Evolutionary conservation across 2,888 invertebrate species (phyloP).

Genomic region (Rhabditoides inermis): DNA sequence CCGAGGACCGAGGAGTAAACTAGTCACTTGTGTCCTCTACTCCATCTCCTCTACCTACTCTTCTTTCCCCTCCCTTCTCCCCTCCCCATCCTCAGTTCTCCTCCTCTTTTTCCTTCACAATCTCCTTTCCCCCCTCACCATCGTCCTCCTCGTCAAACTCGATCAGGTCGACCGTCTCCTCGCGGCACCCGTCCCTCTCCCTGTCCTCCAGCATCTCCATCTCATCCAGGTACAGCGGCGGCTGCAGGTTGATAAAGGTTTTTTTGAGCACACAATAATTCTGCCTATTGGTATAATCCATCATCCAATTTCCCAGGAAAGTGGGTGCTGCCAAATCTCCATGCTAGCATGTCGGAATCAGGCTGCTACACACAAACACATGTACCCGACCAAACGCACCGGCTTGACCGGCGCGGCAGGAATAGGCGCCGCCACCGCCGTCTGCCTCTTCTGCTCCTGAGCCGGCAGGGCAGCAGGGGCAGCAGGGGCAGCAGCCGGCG

Average conservation of each 20-base stretch:
- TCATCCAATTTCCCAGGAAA: too few species aligned
- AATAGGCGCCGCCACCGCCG: constrained; percentile 2
- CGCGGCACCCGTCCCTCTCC: constrained; percentile 14
- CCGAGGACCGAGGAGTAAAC: too few species aligned
- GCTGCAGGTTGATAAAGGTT: not conserved
- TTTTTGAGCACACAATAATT: not conserved
- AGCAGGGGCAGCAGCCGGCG: not conserved
- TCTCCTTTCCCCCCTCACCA: constrained; percentile 19
- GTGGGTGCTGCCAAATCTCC: too few species aligned
- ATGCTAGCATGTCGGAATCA: too few species aligned
- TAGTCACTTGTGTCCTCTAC: too few species aligned
- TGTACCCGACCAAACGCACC: too few species aligned
- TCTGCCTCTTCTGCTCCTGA: not conserved
- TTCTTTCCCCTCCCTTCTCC: constrained; percentile 3
- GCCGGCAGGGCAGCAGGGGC: not conserved
- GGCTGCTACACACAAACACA: too few species aligned
- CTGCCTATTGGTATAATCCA: too few species aligned
- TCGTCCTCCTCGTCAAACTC: constrained; percentile 30
- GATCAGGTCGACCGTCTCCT: constrained; percentile 29
- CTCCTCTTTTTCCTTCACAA: constrained; percentile 4
- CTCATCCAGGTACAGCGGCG: constrained; percentile 57
- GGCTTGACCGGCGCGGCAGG: not conserved
- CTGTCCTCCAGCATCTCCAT: constrained; percentile 16
- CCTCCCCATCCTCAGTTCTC: not conserved
- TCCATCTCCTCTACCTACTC: constrained; percentile 1